Conservation (phyloP, 2,888 invertebrate species). For the Ennomos erosarius region DNA sequence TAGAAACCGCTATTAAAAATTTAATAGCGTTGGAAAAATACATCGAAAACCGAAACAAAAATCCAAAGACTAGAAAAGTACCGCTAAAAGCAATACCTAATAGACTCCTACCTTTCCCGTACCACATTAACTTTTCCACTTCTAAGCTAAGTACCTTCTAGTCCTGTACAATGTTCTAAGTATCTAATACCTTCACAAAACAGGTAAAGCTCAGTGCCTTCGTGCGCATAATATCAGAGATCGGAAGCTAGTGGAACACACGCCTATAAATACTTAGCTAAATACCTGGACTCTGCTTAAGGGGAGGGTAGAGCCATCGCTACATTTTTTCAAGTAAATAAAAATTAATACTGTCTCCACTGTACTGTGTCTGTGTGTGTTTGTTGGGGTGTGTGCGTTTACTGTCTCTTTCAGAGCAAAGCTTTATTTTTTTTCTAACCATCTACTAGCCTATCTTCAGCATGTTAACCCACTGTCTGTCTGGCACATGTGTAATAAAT, state of each 20-base stretch:
- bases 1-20: no score
- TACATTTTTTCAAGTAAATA: no score
- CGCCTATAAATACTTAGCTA: conserved; percentile 72
- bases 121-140: conserved; percentile 20
- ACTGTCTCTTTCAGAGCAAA: no score
- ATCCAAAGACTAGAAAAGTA: not conserved
- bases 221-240: conserved; percentile 42
- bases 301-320: conserved; percentile 42
- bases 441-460: no score
- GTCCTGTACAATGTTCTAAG: conserved; percentile 26
- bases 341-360: no score
- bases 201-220: conserved; percentile 38
- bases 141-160: conserved; percentile 12
- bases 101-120: not conserved
- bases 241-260: conserved; percentile 63
- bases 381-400: no score
- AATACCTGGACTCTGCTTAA: conserved; percentile 72
- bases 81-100: not conserved
- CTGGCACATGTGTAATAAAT: no score
- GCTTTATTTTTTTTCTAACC: no score
- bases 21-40: no score
- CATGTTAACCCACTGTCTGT: no score
- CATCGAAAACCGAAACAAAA: no score
- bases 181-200: conserved; percentile 34
- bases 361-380: no score